Conservation (phyloP, 2,888 invertebrate genomes). For the Scaptomyza caliginosa region DNA sequence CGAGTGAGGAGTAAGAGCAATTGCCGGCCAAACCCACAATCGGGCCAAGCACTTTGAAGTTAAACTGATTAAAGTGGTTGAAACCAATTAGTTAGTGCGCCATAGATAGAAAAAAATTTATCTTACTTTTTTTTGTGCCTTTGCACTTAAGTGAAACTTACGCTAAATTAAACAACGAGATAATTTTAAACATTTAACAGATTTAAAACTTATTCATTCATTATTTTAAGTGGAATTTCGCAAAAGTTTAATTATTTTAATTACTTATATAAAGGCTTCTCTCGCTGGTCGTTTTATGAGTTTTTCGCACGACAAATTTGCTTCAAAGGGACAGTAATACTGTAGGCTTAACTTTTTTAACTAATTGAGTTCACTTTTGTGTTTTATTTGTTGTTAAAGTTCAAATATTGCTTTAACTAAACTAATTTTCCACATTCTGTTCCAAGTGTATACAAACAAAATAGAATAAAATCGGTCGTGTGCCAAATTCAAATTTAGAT, state of each 20-base stretch:
- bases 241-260: background rate
- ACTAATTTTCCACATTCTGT: background rate
- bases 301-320: constrained; percentile 27
- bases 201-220: background rate
- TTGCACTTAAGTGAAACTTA: background rate
- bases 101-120: constrained; percentile 8
- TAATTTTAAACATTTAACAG: background rate
- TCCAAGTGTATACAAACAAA: constrained; percentile 7
- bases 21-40: constrained; percentile 14
- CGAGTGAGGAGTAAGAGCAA: background rate
- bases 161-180: background rate
- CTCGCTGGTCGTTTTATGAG: constrained; percentile 24
- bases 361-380: background rate
- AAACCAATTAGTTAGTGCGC: constrained; percentile 37
- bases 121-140: background rate
- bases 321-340: constrained; percentile 9
- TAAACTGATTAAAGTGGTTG: constrained; percentile 25
- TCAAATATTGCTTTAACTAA: background rate
- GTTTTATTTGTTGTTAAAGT: too few relatives aligned
- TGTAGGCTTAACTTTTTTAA: background rate
- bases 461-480: constrained; percentile 35
- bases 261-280: constrained; percentile 18
- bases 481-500: constrained; percentile 64
- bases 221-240: background rate
- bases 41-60: constrained; percentile 31